Evolutionary conservation across 2,797 vertebrate genomes (phyloP).

Genomic region (Protosalanx chinensis): DNA sequence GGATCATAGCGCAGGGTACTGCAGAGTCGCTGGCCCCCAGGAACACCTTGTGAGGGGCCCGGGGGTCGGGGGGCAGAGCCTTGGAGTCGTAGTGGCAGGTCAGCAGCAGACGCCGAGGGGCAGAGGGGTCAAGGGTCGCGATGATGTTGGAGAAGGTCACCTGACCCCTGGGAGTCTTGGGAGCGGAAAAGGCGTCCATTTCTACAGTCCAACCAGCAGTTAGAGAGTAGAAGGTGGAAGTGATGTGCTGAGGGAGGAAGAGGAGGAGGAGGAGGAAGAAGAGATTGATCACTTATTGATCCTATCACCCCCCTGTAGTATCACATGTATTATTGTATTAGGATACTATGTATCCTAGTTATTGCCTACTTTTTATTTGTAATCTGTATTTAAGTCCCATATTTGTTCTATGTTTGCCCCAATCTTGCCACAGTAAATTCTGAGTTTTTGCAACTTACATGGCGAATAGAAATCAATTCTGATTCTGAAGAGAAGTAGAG

Average conservation of each 20-base stretch:
- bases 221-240: conserved; percentile 67
- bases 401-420: no score
- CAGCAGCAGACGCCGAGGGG: conserved; percentile 75
- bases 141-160: conserved; percentile 83
- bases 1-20: conserved; percentile 86
- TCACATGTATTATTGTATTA: no score
- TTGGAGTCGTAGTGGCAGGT: conserved; percentile 94
- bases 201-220: conserved; percentile 81
- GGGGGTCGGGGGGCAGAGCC: conserved; percentile 65
- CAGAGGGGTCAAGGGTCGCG: conserved; percentile 78
- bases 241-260: conserved; percentile 75
- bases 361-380: no score
- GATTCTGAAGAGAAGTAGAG: no score
- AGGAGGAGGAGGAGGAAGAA: neutral
- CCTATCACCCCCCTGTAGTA: no score
- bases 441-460: no score
- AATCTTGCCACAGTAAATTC: no score
- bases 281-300: neutral
- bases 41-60: conserved; percentile 67
- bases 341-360: no score
- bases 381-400: no score
- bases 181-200: conserved; percentile 75
- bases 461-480: no score
- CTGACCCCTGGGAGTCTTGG: conserved; percentile 74
- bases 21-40: conserved; percentile 90